phyloP scores from a whole-genome alignment of 2,888 invertebrate species.

The Thyatira batis region DNA sequence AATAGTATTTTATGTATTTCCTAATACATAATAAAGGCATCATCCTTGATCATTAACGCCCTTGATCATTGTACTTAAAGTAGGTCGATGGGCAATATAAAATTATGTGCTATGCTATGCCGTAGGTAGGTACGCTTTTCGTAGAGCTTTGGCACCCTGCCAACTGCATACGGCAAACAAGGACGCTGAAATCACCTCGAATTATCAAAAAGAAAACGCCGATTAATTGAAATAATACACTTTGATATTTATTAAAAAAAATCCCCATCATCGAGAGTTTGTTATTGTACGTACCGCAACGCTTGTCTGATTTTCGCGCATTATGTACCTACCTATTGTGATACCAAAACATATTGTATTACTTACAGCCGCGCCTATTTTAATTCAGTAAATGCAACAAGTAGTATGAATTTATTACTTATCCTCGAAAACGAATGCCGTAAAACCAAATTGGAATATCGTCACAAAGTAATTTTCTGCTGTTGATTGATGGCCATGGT shows the following conservation, averaged over 20 bases:
- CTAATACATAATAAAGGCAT: not conserved
- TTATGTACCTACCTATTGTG: not conserved
- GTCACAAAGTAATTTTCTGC: not conserved
- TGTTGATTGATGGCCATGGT: conserved; percentile 28
- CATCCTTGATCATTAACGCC: conserved; percentile 4
- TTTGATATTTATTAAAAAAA: too few relatives aligned
- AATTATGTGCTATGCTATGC: conserved; percentile 21
- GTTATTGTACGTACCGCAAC: conserved; percentile 8
- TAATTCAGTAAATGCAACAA: not conserved
- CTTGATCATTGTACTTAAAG: conserved; percentile 17
- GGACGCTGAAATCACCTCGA: conserved; percentile 7
- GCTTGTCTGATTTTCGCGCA: conserved; percentile 3
- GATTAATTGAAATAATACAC: not conserved
- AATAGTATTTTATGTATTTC: not conserved
- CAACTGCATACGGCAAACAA: conserved; percentile 11
- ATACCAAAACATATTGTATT: not conserved
- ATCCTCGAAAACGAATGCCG: not conserved
- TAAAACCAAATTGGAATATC: too few relatives aligned
- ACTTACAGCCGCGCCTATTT: not conserved
- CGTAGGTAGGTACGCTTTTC: conserved; percentile 22
- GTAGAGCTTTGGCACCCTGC: conserved; percentile 20
- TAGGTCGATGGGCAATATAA: conserved; percentile 16
- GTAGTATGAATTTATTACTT: not conserved
- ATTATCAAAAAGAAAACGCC: not conserved
- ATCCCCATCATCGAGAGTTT: conserved; percentile 10